Percentiles rank a stretch among this genome's conserved stretches.
Evolutionary conservation across 2,113 vertebrate genomes (phyloP).

Genomic region (Phoxinus phoxinus): DNA sequence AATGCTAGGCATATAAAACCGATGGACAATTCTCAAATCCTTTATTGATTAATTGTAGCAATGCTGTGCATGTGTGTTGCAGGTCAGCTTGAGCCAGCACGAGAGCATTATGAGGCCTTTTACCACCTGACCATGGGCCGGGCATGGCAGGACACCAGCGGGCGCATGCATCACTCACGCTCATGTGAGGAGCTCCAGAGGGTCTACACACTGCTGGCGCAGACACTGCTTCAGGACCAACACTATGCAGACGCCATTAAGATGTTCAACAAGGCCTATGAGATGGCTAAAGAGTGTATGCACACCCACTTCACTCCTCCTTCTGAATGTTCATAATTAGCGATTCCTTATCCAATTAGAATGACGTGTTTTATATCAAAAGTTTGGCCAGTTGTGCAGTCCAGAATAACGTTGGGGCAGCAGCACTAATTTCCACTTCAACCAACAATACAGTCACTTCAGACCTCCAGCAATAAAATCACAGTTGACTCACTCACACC

Average conservation of each 20-base stretch:
- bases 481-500: background rate
- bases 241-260: slow-evolving; percentile 73
- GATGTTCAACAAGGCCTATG: slow-evolving; percentile 80
- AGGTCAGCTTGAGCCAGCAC: slow-evolving; percentile 79
- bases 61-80: slow-evolving; percentile 61
- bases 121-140: slow-evolving; percentile 74
- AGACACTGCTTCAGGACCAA: slow-evolving; percentile 80
- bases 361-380: background rate
- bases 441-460: background rate
- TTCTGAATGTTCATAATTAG: no score
- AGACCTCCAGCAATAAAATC: background rate
- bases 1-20: background rate
- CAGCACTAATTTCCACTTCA: no score
- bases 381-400: background rate
- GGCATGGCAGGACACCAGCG: slow-evolving; percentile 78
- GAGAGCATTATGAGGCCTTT: slow-evolving; percentile 81
- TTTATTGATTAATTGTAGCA: background rate
- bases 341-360: no score
- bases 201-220: slow-evolving; percentile 80
- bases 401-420: background rate
- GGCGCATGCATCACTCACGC: slow-evolving; percentile 68
- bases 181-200: slow-evolving; percentile 82
- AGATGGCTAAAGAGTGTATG: slow-evolving; percentile 83
- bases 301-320: slow-evolving; percentile 47
- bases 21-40: no score